phyloP scores from a whole-genome alignment of 2,113 vertebrate species.

The Genyomyrus donnyi region DNA sequence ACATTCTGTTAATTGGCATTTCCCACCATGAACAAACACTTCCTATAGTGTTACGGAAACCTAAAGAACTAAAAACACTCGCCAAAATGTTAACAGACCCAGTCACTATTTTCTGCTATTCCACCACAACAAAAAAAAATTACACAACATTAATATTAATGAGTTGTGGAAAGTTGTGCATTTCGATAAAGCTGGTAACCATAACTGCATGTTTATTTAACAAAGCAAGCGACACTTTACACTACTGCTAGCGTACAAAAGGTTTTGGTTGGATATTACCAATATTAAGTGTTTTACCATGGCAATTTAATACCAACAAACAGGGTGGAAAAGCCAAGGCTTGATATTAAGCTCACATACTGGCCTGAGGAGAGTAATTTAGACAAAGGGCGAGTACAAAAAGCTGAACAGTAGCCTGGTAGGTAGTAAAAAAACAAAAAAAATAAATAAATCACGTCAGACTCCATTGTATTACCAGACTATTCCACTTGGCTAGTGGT shows the following conservation, averaged over 20 bases:
- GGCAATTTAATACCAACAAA: background rate
- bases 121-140: background rate
- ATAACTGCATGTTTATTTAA: background rate
- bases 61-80: background rate
- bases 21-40: background rate
- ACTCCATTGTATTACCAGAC: background rate
- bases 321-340: background rate
- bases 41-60: background rate
- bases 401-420: background rate
- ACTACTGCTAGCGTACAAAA: background rate
- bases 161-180: background rate
- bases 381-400: background rate
- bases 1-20: background rate
- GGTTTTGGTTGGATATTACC: background rate
- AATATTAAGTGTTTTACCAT: background rate
- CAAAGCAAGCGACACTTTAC: background rate
- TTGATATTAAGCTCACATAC: background rate
- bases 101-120: background rate
- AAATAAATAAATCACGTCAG: background rate
- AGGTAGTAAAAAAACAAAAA: background rate
- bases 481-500: background rate
- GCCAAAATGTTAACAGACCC: background rate
- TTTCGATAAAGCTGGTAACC: background rate
- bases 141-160: background rate
- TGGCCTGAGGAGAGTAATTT: background rate